Conservation (phyloP, 92 coral and sea anemone genomes). For the Actinernus sp. region DNA sequence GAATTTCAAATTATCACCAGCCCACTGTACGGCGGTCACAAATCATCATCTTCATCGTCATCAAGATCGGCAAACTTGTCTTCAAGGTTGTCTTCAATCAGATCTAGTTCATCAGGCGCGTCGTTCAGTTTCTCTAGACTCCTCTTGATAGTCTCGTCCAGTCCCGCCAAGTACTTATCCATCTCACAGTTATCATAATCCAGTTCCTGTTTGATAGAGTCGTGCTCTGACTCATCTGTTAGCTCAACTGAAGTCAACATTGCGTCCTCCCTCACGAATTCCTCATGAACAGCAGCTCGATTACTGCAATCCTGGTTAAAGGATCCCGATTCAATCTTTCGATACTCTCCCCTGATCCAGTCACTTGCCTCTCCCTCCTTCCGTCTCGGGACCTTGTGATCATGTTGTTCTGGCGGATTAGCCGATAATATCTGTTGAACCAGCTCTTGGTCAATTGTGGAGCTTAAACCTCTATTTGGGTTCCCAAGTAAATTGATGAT, state of each 20-base stretch:
- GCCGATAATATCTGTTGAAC: constrained; percentile 13
- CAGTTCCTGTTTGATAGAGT: constrained; percentile 85
- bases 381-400: not conserved
- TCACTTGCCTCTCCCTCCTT: constrained; percentile 1
- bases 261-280: constrained; percentile 87
- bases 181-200: constrained; percentile 84
- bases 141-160: constrained; percentile 84
- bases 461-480: not conserved
- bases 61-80: constrained; percentile 76
- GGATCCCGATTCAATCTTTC: constrained; percentile 30
- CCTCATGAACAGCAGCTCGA: constrained; percentile 23
- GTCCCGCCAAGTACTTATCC: constrained; percentile 87
- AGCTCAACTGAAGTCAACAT: constrained; percentile 88
- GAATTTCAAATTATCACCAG: no score
- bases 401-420: not conserved
- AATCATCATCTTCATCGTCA: constrained; percentile 52
- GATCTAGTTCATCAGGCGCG: constrained; percentile 81
- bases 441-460: constrained; percentile 22
- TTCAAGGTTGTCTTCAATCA: constrained; percentile 54
- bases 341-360: constrained; percentile 30
- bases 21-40: no score
- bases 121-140: constrained; percentile 86
- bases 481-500: not conserved
- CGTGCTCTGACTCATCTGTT: constrained; percentile 76
- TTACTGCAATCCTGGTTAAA: constrained; percentile 2